Evolutionary conservation across 2,113 vertebrate genomes (phyloP), one percentile per base, ranked within the genome.

Genomic region (Dromas ardeola): DNA sequence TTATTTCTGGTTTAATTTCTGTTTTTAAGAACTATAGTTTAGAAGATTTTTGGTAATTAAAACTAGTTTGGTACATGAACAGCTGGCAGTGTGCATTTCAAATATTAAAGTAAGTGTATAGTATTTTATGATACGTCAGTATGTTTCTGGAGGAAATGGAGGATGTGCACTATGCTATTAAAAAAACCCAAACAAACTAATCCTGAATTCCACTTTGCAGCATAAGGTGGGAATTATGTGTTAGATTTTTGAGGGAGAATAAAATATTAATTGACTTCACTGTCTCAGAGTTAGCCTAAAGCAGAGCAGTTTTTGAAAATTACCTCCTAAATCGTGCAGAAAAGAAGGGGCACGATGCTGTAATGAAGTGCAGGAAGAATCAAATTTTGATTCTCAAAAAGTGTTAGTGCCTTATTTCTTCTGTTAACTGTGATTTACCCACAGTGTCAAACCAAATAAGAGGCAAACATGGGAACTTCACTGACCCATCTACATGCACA

Each of bases 161-260:
- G 6, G 5, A 55, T 69, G 18, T 43, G 20, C 2, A 10, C 13
- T 59, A 9, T 45, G 9, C 5, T 30, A 13, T 76, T 71, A 38
- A 59, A 81, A 83, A 84, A 89, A 19, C 6, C 3, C 13, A 56
- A 43, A n/a, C 13, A 43, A 45, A 49, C 1, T 6, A 27, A 47
- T 3, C 11, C n/a, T 63, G 23, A 81, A 45, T 90, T 84, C 22
- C 6, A 55, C 16, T 79, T 79, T 67, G 13, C 42, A 45, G 29
- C 15, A 42, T n/a, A 71, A 66, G 1, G 14, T 70, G 21, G 25
- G 45, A 81, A 40, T 49, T 58, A 38, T 1, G 0, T 61, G 3
- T 43, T 58, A 74, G 49, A 49, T 66, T 78, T 92, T 65, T 58
- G 23, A 45, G 27, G 45, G 10, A 14, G 45, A 85, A 49, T 67